Conservation (phyloP, 2,888 invertebrate genomes). For the Phyto melanocephala region DNA sequence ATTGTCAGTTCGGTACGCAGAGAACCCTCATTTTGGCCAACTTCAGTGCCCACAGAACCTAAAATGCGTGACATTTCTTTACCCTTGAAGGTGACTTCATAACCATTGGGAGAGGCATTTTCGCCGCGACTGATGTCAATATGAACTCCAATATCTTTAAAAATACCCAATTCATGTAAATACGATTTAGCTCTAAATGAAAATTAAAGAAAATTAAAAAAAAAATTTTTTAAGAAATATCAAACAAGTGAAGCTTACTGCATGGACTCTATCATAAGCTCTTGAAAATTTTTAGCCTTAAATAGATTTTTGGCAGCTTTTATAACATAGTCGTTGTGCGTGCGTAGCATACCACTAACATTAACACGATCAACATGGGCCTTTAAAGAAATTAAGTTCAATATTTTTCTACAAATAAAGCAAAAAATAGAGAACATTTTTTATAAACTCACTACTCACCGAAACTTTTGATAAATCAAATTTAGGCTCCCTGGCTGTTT, state of each 20-base stretch:
- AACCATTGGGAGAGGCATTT: constrained; percentile 88
- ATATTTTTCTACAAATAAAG: not conserved
- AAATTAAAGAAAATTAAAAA: constrained; percentile 70
- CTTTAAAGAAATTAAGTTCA: constrained; percentile 69
- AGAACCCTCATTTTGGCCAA: constrained; percentile 95
- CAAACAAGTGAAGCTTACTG: constrained; percentile 78
- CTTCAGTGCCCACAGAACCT: constrained; percentile 91
- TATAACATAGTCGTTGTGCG: constrained; percentile 92
- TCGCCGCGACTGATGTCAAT: constrained; percentile 93
- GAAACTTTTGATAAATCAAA: constrained; percentile 69
- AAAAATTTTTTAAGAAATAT: not conserved
- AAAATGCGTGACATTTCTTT: constrained; percentile 89
- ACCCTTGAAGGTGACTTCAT: constrained; percentile 91
- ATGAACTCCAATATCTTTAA: constrained; percentile 89
- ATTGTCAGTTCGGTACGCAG: constrained; percentile 83
- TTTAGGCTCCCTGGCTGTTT: constrained; percentile 64
- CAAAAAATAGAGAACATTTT: not conserved
- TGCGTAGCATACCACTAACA: constrained; percentile 90
- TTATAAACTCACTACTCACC: constrained; percentile 59
- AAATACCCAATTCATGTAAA: constrained; percentile 91
- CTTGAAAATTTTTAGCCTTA: constrained; percentile 90
- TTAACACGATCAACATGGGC: constrained; percentile 92
- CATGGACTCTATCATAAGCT: constrained; percentile 86
- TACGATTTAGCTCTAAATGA: constrained; percentile 87
- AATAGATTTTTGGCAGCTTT: constrained; percentile 90